These are phyloP conservation scores for Archegozetes longisetosus DNA, from an alignment of 1,140 invertebrate species.

Conservation along the genomic window DNA sequence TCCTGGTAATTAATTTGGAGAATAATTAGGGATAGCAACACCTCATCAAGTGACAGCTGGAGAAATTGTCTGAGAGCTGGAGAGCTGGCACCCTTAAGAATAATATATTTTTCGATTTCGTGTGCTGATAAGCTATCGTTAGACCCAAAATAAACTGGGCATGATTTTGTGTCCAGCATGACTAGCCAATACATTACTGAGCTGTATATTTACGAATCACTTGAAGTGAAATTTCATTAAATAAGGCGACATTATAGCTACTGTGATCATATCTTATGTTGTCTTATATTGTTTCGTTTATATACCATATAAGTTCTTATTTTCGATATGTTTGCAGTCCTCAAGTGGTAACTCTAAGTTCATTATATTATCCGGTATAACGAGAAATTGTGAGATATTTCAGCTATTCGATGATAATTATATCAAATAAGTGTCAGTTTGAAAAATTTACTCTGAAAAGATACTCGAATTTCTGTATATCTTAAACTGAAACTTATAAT, in stretches of 20 bases:
- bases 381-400: neutral
- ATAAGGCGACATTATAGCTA: neutral
- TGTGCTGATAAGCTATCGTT: neutral
- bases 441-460: too few relatives aligned
- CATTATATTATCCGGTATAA: neutral
- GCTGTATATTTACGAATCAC: neutral
- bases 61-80: too few relatives aligned
- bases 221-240: neutral
- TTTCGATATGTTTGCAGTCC: neutral
- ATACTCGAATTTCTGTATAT: neutral
- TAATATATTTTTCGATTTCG: neutral
- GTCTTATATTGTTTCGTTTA: neutral
- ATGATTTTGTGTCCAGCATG: neutral
- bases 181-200: neutral
- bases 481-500: too few relatives aligned
- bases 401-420: too few relatives aligned
- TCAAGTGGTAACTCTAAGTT: neutral
- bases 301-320: neutral
- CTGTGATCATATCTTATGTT: neutral
- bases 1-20: neutral
- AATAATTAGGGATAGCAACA: neutral
- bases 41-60: too few relatives aligned
- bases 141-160: neutral
- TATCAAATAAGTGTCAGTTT: too few relatives aligned
- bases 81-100: too few relatives aligned